Evolutionary conservation across 1,140 invertebrate genomes (phyloP), one percentile per base, ranked within the genome.

Genomic region (Drosophila triauraria): DNA sequence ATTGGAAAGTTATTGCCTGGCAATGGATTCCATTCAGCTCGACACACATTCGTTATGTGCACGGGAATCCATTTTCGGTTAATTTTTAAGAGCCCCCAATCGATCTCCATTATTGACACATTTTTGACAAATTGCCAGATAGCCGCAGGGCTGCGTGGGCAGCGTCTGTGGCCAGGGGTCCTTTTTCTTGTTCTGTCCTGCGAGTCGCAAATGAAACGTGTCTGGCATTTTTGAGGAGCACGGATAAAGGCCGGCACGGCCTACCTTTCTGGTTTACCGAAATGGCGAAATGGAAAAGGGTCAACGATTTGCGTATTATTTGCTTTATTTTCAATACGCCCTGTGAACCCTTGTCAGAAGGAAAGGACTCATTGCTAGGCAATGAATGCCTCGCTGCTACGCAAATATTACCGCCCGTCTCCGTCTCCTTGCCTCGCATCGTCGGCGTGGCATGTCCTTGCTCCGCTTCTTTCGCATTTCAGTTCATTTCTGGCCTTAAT

Each of bases 61-160:
- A 82, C 72, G 71, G 53, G 72, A 81, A 69, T 61, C 78, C 82
- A 78, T 82, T 81, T 75, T 77, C 53, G 78, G 67, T 78, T 69
- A 78, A 74, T 77, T 81, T 81, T 75, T 69, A 76, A 84, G 53
- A 80, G 69, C 53, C 68, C 61, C 61, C 84, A 87, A 87, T 87
- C 80, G 84, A 84, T 88, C 72, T 84, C 79, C 75, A 88, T 88
- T 88, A 90, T 88, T 90, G 85, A 88, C 84, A 90, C 84, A 90
- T 88, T 88, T 88, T 88, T 88, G 85, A 88, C 84, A 88, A 88
- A 88, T 88, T 90, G 85, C 74, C 85, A 82, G 74, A 72, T 63
- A 72, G 68, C 68, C 77, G 64, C 67, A 70, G 64, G 23, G 46
- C 46, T 48, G 70, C 47, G 51, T 82, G 63, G 59, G 63, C 44